Conservation (phyloP, 64 coral and sea anemone species). For the Stylophora pistillata region DNA sequence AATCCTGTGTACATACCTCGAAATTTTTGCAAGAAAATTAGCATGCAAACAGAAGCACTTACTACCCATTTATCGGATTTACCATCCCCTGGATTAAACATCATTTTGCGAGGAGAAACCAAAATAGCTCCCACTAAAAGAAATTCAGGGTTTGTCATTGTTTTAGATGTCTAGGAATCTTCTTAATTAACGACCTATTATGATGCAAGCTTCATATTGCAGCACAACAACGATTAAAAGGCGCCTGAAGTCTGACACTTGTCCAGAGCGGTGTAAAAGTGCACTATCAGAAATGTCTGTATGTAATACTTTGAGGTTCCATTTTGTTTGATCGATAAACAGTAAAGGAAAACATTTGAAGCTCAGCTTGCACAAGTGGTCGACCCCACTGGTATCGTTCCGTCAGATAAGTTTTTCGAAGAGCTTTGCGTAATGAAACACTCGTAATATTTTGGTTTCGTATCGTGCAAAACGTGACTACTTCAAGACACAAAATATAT, state of each 20-base stretch:
- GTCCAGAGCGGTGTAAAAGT: not conserved
- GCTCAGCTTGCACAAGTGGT: not conserved
- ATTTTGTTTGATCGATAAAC: not conserved
- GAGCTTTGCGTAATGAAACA: not conserved
- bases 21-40: too few species aligned
- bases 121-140: not conserved
- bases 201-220: not conserved
- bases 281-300: not conserved
- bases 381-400: not conserved
- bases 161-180: not conserved
- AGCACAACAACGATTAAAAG: not conserved
- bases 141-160: not conserved
- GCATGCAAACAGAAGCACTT: not conserved
- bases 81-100: not conserved
- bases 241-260: not conserved
- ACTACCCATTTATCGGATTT: not conserved
- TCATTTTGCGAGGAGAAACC: not conserved
- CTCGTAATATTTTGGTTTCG: not conserved
- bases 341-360: not conserved
- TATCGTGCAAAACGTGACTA: constrained; percentile 15
- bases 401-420: not conserved
- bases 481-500: not conserved
- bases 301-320: not conserved
- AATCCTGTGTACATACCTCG: too few species aligned
- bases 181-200: not conserved